Percentiles rank a stretch among this genome's conserved stretches.
Evolutionary conservation across 2,113 vertebrate genomes (phyloP).

Genomic region (Lepisosteus oculatus): DNA sequence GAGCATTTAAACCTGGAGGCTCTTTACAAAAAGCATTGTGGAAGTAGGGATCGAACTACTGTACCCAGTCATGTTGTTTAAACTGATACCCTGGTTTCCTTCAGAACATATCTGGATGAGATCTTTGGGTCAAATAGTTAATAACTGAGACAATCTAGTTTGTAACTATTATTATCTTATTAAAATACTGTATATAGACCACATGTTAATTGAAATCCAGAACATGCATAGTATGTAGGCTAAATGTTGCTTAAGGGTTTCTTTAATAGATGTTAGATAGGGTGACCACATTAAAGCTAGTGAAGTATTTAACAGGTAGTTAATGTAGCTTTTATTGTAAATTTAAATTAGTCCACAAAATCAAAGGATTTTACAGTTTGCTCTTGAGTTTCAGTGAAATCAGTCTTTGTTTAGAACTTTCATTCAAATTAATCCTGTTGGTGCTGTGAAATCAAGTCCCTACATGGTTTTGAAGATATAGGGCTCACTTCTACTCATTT

Average conservation of each 20-base stretch:
- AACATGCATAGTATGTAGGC: no score
- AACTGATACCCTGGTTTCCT: no score
- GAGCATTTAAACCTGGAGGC: no score
- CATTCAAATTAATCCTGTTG: neutral
- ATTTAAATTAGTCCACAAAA: neutral
- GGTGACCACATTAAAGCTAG: neutral
- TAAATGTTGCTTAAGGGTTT: neutral
- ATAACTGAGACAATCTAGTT: no score
- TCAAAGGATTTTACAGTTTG: neutral
- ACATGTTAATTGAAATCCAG: no score
- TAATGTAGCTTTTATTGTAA: conserved; percentile 11
- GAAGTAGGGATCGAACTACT: no score
- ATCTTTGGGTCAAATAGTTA: no score
- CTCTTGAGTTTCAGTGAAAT: neutral
- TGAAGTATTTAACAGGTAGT: neutral
- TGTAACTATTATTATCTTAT: no score
- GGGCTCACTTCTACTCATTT: neutral
- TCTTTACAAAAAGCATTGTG: no score
- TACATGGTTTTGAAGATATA: conserved; percentile 4
- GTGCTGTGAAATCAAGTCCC: neutral
- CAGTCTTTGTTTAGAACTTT: conserved; percentile 7
- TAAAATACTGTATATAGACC: no score
- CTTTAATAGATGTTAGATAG: neutral
- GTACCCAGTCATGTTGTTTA: no score
- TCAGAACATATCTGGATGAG: no score